Evolutionary conservation across 2,888 invertebrate species (phyloP).

Genomic region (Lathronympha strigana): DNA sequence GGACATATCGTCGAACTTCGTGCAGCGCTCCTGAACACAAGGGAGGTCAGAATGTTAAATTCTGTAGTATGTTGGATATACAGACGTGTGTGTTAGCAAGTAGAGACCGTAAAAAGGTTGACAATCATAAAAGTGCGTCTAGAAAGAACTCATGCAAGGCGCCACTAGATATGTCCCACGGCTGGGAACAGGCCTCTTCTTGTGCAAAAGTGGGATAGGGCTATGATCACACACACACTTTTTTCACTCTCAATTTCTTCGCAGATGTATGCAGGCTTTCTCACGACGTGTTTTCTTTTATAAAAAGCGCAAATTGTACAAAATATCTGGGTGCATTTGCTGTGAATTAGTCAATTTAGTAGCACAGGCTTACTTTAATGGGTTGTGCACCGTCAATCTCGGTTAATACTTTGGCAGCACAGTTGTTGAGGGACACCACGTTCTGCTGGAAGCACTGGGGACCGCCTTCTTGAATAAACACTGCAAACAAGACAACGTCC

Average conservation of each 20-base stretch:
- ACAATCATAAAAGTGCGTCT: too few species aligned
- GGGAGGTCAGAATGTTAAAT: not conserved
- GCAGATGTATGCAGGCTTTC: too few species aligned
- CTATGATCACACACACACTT: too few species aligned
- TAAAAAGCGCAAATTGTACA: not conserved
- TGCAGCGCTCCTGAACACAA: slow-evolving; percentile 24
- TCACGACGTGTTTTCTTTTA: too few species aligned
- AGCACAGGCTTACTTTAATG: slow-evolving; percentile 10
- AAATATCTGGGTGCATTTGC: not conserved
- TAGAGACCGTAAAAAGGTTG: too few species aligned
- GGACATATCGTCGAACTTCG: slow-evolving; percentile 22
- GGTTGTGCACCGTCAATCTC: slow-evolving; percentile 11
- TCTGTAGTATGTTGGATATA: not conserved
- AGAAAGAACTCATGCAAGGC: too few species aligned
- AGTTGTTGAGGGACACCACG: slow-evolving; percentile 9
- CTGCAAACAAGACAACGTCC: slow-evolving; percentile 18
- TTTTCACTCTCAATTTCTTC: too few species aligned
- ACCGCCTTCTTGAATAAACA: slow-evolving; percentile 84
- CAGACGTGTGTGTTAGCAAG: too few species aligned
- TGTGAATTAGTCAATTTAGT: not conserved
- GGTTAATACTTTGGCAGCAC: slow-evolving; percentile 3
- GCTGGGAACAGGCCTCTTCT: too few species aligned
- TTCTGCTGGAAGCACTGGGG: slow-evolving; percentile 85
- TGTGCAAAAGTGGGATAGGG: too few species aligned
- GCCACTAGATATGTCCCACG: too few species aligned